Evolutionary conservation across 2,888 invertebrate species (phyloP).

Genomic region (Panopea generosa): DNA sequence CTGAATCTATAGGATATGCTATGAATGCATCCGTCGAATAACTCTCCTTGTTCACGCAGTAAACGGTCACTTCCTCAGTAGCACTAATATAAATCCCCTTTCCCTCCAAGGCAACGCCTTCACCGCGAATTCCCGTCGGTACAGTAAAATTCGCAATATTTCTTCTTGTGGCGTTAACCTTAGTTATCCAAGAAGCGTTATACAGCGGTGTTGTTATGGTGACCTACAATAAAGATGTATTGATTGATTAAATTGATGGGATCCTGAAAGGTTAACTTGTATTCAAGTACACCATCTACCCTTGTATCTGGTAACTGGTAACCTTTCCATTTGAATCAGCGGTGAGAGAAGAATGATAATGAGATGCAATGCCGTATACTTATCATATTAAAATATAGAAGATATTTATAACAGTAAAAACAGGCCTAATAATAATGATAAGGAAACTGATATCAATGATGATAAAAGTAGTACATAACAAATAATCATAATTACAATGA

Average conservation of each 20-base stretch:
- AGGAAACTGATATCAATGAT: too few relatives aligned
- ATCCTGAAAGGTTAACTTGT: too few relatives aligned
- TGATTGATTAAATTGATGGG: neutral
- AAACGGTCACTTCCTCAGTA: constrained; percentile 65
- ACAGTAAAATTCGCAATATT: constrained; percentile 49
- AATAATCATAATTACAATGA: too few relatives aligned
- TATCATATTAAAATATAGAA: too few relatives aligned
- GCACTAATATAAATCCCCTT: constrained; percentile 60
- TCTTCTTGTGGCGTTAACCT: constrained; percentile 52
- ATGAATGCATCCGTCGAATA: constrained; percentile 72
- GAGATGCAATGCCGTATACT: too few relatives aligned
- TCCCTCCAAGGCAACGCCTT: constrained; percentile 30
- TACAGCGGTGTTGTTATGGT: constrained; percentile 61
- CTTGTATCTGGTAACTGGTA: too few relatives aligned
- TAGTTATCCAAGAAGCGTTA: constrained; percentile 29
- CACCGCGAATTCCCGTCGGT: constrained; percentile 50
- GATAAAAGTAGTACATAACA: too few relatives aligned
- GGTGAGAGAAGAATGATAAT: too few relatives aligned
- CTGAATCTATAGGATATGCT: constrained; percentile 66
- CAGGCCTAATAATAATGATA: too few relatives aligned
- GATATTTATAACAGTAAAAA: too few relatives aligned
- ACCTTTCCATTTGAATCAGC: too few relatives aligned
- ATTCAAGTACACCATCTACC: too few relatives aligned
- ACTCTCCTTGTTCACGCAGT: constrained; percentile 66
- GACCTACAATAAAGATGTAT: constrained; percentile 33